Conservation (phyloP, 1,140 invertebrate genomes). For the Papilio glaucus region DNA sequence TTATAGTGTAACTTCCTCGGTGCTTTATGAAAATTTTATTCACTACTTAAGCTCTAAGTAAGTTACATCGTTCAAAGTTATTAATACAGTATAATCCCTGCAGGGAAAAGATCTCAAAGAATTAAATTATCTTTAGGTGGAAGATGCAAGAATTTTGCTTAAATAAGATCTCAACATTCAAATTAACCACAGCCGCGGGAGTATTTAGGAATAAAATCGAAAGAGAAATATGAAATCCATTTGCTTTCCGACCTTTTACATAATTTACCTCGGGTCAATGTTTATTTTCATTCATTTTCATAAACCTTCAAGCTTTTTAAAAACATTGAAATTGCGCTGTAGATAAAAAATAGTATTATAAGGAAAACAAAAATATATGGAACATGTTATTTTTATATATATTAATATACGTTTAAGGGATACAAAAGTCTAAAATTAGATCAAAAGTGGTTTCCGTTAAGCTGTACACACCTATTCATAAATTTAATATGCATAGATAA, state of each 20-base stretch:
- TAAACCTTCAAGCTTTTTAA: not conserved
- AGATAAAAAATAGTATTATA: not conserved
- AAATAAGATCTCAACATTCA: slow-evolving; percentile 52
- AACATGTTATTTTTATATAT: too few relatives aligned
- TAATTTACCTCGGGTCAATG: slow-evolving; percentile 20
- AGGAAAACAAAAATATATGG: too few relatives aligned
- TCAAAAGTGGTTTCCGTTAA: too few relatives aligned
- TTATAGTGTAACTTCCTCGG: not conserved
- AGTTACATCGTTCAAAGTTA: slow-evolving; percentile 33
- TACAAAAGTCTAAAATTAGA: too few relatives aligned
- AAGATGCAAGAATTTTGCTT: slow-evolving; percentile 42
- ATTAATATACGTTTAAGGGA: too few relatives aligned
- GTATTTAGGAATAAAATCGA: slow-evolving; percentile 52
- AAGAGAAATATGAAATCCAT: slow-evolving; percentile 50
- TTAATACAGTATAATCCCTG: slow-evolving; percentile 35
- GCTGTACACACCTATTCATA: too few relatives aligned
- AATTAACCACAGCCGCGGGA: slow-evolving; percentile 48
- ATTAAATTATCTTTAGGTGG: slow-evolving; percentile 41
- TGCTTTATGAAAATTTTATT: slow-evolving; percentile 30
- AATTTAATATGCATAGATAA: too few relatives aligned
- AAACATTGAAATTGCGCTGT: not conserved
- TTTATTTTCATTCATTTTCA: slow-evolving; percentile 30
- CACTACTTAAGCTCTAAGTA: slow-evolving; percentile 30
- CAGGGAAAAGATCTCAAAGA: slow-evolving; percentile 37
- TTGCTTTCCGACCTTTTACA: slow-evolving; percentile 32